Evolutionary conservation across 2,113 vertebrate genomes (phyloP), one percentile per base, ranked within the genome.

Genomic region (human): DNA sequence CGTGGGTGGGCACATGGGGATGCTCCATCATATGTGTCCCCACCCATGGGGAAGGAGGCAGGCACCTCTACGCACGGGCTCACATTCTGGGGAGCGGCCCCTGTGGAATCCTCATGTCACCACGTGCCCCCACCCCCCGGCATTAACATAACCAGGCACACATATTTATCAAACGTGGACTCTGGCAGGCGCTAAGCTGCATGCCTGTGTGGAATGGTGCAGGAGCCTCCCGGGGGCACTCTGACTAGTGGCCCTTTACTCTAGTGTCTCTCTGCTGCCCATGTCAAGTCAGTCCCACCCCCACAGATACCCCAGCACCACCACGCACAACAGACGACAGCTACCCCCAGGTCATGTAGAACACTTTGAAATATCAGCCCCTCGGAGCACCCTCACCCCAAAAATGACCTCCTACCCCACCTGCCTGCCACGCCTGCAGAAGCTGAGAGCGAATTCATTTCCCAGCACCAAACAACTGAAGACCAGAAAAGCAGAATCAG

Each of bases 131-230:
- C 5, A 14, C 27, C 23, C 20, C 20, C 84, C 10, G 12, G 11
- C n/a, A 43, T 6, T 0, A 30, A 68, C 18, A 40, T 1, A n/a
- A 80, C 8, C 55, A 92, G 30, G n/a, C 32, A 79, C n/a, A 23
- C 27, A 14, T 22, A 6, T 20, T 43, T 7, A 5, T 17, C 32
- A 9, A n/a, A 8, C 2, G 14, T 6, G 35, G 40, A 14, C 45
- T 38, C 13, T 0, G 38, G 30, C 35, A 43, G 59, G 43, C 25
- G 35, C 2, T 2, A 1, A 23, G 75, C 43, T 14, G 22, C 32
- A 30, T 0, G 12, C 6, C 68, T 0, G 0, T 27, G 22, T 5
- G 75, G 38, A 61, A 78, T 0, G 10, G 3, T 22, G 10, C 48
- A 25, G 64, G 70, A 9, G 35, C 8, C 9, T 30, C 80, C 55